Base-by-base conservation (phyloP, 2,797 vertebrate species). In the Enteromius radiatus region DNA sequence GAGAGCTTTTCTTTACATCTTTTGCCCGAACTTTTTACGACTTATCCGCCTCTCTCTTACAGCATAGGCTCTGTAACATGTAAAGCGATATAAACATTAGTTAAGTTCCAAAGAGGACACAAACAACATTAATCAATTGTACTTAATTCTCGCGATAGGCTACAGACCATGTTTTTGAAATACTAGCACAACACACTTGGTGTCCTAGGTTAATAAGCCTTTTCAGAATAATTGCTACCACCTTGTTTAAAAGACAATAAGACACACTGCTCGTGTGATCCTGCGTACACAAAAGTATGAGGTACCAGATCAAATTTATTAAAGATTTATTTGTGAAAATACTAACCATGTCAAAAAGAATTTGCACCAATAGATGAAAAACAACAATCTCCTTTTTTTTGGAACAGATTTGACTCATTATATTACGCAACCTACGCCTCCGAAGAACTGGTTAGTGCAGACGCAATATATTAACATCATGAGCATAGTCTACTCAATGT, bases 1-100 rank as follows among this genome's bases (percentile, higher is more conserved):
- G 41, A 80, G 85, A 43, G 69, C 69, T 88, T 91, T 90, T 90
- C 82, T 84, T 83, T 81, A 87, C 84, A 89, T 88, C 87, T 86
- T 81, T 75, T 85, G 86, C 85, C 88, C 86, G 83, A 77, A 70
- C 63, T 9, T 91, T 92, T 91, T 90, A 92, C 69, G 87, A 82
- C 78, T 82, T 79, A 45, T 70, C 85, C 80, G 33, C 45, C 84
- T 71, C 79, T 71, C 79, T 84, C 69, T 65, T 14, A 41, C 69
- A 82, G 84, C 80, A 82, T 63, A 84, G 84, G 41, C 74, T 83
- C 31, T 81, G 85, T 80, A 64, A 86, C 84, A 87, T 84, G 81
- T 43, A 69, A 71, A 88, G 87, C 89, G 78, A 83, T 26, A 28
- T 12, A 43, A 1, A n/a, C 77, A 47, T 2, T 81, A 64, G 54